Base-by-base conservation (phyloP, 2,797 vertebrate genomes). In the Tarsius wallacei region DNA sequence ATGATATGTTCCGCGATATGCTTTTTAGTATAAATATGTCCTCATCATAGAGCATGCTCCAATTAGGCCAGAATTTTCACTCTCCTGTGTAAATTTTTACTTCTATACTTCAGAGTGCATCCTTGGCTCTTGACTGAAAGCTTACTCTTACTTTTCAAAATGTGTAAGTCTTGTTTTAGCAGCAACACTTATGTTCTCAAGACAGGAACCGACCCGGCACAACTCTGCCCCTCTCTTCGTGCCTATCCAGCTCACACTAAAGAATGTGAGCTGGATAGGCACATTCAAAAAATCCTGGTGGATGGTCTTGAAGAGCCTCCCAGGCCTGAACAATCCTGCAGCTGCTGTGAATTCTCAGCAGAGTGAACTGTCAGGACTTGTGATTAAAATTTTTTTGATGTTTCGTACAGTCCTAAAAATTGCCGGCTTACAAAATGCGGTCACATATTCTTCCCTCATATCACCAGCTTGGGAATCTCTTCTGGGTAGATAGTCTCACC, bases 301-400 rank as follows among this genome's bases (percentile, higher is more conserved):
- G 22, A 51, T 82, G 26, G 11, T 42, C 57, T 77, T 85, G 57
- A 88, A 66, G 71, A 86, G 3, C 5, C 9, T 66, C 33, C 19
- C 13, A 80, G 31, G 7, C 71, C 88, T 53, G 26, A 96, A 66
- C 31, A 93, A 19, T 68, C 26, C 13, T 7, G 57, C 73, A 61
- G 55, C 36, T 74, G 47, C 57, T 16, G 2, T n/a, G 33, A 78
- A 49, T 84, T 94, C 51, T 76, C 64, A 64, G 49, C 53, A 84
- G 31, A 24, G 5, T 81, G 21, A 87, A 5, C 87, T 10, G 1
- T 17, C 19, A 47, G 6, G 51, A 28, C 24, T 63, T n/a, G 1
- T 59, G 31, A 76, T 24, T 71, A 76, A 93, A 93, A n/a, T 74
- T 42, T 59, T 85, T 17, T 63, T 96, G 93, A 78, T 78, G 80